Evolutionary conservation across 1,140 invertebrate genomes (phyloP), one percentile per base, ranked within the genome.

Genomic region (Meteorus sp.): DNA sequence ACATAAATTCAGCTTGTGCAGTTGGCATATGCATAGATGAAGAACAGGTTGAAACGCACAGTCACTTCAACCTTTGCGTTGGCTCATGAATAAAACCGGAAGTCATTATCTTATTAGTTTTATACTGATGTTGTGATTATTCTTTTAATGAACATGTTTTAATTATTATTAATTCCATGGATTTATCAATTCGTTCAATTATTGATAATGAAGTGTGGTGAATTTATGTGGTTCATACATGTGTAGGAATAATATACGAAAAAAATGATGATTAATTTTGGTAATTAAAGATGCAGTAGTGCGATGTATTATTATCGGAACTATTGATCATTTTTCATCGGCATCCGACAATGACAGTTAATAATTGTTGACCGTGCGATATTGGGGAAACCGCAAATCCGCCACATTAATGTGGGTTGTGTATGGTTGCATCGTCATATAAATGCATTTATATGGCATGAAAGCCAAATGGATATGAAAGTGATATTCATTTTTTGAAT

Each of bases 1-100:
- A 33, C 47, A 50, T 50, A 31, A 50, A 50, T 50, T 15, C n/a
- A n/a, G 11, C 23, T 9, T 13, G 29, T 50, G 29, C 47, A 31
- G 23, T 13, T 8, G 13, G 11, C 15, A 31, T 50, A 13, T 50
- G n/a, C n/a, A n/a, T n/a, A n/a, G n/a, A n/a, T n/a, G n/a, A 50
- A 50, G 15, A 50, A 50, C 31, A 17, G n/a, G 47, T 13, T 17
- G 23, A 50, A 31, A 5, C 33, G 33, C 47, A 31, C 33, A 13
- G 2, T 50, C 25, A 50, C 47, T 31, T 50, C 3, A 13, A 19
- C 20, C 23, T 13, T 11, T 47, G 29, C 15, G 35, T 7, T 11
- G 27, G 7, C 33, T 50, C 17, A 31, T 15, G 6, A 31, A 27
- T 27, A 48, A 4, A 48, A n/a, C n/a, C n/a, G n/a, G n/a, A n/a